Evolutionary conservation across 2,113 vertebrate species (phyloP).

Genomic region (Rhinichthys klamathensis): DNA sequence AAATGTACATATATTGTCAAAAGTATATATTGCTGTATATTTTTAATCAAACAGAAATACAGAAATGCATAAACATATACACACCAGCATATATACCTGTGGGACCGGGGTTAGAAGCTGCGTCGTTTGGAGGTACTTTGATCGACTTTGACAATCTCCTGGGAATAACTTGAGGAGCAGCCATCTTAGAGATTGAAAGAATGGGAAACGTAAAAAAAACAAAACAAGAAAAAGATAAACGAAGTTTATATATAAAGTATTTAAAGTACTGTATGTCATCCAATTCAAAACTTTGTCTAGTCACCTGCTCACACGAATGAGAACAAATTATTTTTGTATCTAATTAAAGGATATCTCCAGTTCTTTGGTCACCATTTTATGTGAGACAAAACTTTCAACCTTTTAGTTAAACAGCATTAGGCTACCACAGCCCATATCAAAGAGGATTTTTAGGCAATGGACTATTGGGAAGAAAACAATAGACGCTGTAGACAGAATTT

Average conservation of each 20-base stretch:
- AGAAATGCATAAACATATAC: not conserved
- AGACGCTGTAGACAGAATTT: not conserved
- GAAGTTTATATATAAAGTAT: not conserved
- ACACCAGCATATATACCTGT: conserved; percentile 5
- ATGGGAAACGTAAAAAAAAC: not conserved
- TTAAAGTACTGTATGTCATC: not conserved
- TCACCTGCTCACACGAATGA: not conserved
- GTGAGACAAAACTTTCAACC: not conserved
- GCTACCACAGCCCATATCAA: no score
- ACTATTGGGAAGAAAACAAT: not conserved
- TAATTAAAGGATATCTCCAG: not conserved
- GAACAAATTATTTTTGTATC: not conserved
- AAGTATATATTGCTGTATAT: not conserved
- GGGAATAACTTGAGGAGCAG: conserved; percentile 46
- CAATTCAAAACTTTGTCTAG: not conserved
- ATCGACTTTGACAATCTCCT: conserved; percentile 32
- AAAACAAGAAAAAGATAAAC: not conserved
- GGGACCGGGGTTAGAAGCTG: not conserved
- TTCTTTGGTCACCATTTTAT: not conserved
- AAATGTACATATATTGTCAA: not conserved
- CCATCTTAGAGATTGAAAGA: conserved; percentile 25
- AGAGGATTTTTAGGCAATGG: no score
- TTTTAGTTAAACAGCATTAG: not conserved
- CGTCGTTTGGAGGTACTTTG: not conserved
- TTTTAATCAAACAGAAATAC: not conserved